Evolutionary conservation across 2,888 invertebrate species (phyloP).

Genomic region (Deladenus siricidicola): DNA sequence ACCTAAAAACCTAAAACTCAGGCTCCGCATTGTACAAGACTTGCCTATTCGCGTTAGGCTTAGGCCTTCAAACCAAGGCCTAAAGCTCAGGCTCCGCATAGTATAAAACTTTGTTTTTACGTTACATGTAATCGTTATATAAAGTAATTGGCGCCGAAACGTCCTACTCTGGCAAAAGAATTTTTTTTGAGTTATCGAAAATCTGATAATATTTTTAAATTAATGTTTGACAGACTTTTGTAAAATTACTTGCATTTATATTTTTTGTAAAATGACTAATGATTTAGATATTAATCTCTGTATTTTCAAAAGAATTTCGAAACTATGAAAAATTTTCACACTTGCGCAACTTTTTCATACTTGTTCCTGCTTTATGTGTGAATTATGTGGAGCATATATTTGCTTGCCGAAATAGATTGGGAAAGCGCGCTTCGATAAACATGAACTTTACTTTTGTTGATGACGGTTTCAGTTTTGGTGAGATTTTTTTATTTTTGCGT

Average conservation of each 20-base stretch:
- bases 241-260: too few relatives aligned
- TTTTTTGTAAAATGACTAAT: too few relatives aligned
- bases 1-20: too few relatives aligned
- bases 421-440: conserved; percentile 70
- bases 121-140: too few relatives aligned
- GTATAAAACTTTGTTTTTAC: too few relatives aligned
- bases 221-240: too few relatives aligned
- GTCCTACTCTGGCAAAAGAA: too few relatives aligned
- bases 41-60: too few relatives aligned
- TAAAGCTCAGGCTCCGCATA: too few relatives aligned
- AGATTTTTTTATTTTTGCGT: conserved; percentile 26
- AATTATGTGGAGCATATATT: conserved; percentile 90
- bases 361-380: conserved; percentile 79
- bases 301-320: conserved; percentile 79
- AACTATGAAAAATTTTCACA: conserved; percentile 74
- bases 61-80: too few relatives aligned
- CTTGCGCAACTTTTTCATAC: conserved; percentile 80
- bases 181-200: not conserved
- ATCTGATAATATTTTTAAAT: not conserved
- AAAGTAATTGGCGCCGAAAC: too few relatives aligned
- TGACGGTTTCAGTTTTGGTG: conserved; percentile 93
- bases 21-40: too few relatives aligned
- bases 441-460: conserved; percentile 84
- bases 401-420: conserved; percentile 80
- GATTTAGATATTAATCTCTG: conserved; percentile 71